Evolutionary conservation across 2,797 vertebrate species (phyloP).

Genomic region (Ptychobarbus kaznakovi): DNA sequence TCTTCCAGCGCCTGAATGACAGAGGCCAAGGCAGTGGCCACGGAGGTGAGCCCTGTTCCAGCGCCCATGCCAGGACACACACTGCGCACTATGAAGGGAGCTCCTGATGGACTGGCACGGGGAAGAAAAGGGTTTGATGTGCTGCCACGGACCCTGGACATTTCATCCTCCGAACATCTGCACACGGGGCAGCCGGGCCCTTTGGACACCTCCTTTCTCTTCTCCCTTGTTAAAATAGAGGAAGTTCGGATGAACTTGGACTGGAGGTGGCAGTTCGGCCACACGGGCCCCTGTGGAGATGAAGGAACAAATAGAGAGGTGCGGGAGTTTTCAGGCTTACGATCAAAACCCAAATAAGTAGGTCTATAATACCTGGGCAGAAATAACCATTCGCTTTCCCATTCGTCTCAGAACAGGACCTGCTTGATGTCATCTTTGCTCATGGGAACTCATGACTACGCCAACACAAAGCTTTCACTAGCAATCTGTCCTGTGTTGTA

Average conservation of each 20-base stretch:
- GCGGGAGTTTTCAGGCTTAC: not conserved
- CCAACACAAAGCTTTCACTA: not conserved
- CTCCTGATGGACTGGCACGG: constrained; percentile 22
- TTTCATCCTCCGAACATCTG: constrained; percentile 54
- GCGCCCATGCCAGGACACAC: constrained; percentile 57
- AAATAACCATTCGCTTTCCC: not conserved
- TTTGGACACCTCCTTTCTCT: constrained; percentile 31
- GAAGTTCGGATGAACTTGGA: not conserved
- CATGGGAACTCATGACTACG: not conserved
- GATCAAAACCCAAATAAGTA: not conserved
- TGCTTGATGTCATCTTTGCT: not conserved
- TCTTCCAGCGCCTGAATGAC: constrained; percentile 32
- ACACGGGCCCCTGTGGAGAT: not conserved
- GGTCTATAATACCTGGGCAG: not conserved
- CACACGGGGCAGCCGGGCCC: constrained; percentile 2
- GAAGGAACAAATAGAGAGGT: not conserved
- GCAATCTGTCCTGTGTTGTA: not conserved
- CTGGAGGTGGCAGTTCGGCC: not conserved
- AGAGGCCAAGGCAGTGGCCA: constrained; percentile 31
- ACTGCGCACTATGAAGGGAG: constrained; percentile 48
- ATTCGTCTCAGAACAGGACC: not conserved
- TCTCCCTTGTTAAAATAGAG: constrained; percentile 22
- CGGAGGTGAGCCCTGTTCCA: constrained; percentile 58
- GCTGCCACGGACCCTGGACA: constrained; percentile 43
- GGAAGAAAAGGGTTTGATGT: constrained; percentile 45